phyloP scores from a whole-genome alignment of 2,797 vertebrate genomes.

The Hydrocynus forskahlii region DNA sequence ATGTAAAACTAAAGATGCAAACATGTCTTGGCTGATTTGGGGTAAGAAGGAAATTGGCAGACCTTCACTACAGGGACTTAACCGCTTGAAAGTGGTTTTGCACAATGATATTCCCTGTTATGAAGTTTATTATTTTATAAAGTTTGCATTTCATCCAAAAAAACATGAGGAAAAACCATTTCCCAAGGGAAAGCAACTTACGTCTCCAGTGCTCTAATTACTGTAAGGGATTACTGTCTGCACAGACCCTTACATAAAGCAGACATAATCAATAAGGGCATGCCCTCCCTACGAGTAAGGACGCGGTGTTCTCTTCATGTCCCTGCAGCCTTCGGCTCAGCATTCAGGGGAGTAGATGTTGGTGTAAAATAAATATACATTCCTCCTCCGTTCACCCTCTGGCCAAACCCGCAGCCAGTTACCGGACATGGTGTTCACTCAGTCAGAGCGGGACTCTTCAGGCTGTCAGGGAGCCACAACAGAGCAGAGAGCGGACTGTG shows the following conservation, averaged over 20 bases:
- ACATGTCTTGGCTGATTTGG: too few relatives aligned
- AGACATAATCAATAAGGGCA: constrained; percentile 27
- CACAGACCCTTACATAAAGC: neutral
- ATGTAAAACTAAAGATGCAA: too few relatives aligned
- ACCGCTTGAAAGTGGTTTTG: too few relatives aligned
- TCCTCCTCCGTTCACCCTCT: constrained; percentile 21
- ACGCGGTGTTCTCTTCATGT: constrained; percentile 21
- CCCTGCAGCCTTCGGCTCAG: constrained; percentile 36
- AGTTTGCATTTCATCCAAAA: neutral
- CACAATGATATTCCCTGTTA: neutral
- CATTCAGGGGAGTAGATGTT: constrained; percentile 22
- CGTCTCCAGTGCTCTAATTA: neutral
- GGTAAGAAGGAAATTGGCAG: too few relatives aligned
- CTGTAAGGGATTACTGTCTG: neutral
- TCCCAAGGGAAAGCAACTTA: neutral
- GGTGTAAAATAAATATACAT: constrained; percentile 31
- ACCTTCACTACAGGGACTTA: too few relatives aligned
- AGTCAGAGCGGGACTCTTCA: constrained; percentile 69
- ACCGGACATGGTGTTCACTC: constrained; percentile 58
- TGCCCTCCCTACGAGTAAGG: constrained; percentile 16
- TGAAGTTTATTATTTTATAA: neutral
- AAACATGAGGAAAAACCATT: neutral
- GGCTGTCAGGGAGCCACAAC: constrained; percentile 63
- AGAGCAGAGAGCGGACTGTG: constrained; percentile 47
- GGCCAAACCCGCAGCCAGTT: constrained; percentile 48